These are phyloP conservation scores for Bos javanicus DNA, from an alignment of 2,113 vertebrate species.

Conservation along the genomic window DNA sequence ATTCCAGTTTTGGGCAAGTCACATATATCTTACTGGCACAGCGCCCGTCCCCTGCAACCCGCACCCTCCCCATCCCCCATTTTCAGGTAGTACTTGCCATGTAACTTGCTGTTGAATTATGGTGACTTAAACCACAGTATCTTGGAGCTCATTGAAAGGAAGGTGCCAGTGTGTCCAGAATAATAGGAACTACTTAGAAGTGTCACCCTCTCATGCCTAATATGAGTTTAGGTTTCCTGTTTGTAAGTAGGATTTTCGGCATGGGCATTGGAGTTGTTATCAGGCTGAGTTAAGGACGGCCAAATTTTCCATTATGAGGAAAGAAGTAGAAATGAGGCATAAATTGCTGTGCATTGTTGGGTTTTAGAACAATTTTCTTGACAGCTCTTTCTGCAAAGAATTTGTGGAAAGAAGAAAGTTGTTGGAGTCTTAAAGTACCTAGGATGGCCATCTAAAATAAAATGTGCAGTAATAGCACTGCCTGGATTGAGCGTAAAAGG, in stretches of 20 bases:
- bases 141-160: not conserved
- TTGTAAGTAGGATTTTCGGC: not conserved
- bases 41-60: not conserved
- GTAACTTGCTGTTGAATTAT: not conserved
- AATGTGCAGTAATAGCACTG: not conserved
- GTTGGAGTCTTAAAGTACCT: not conserved
- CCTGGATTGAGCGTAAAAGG: not conserved
- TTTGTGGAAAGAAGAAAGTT: not conserved
- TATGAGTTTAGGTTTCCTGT: not conserved
- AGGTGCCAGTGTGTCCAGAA: not conserved
- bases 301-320: not conserved
- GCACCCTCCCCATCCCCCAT: not conserved
- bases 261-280: not conserved
- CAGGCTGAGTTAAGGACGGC: not conserved
- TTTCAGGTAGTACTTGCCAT: not conserved
- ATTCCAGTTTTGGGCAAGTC: not conserved
- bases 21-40: not conserved
- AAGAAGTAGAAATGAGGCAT: not conserved
- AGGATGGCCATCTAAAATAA: not conserved
- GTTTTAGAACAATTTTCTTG: slow-evolving; percentile 24
- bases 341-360: not conserved
- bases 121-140: not conserved
- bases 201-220: not conserved
- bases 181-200: not conserved
- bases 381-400: not conserved